These are phyloP conservation scores for Calephelis virginiensis DNA, from an alignment of 1,140 invertebrate species.

Conservation along the genomic window DNA sequence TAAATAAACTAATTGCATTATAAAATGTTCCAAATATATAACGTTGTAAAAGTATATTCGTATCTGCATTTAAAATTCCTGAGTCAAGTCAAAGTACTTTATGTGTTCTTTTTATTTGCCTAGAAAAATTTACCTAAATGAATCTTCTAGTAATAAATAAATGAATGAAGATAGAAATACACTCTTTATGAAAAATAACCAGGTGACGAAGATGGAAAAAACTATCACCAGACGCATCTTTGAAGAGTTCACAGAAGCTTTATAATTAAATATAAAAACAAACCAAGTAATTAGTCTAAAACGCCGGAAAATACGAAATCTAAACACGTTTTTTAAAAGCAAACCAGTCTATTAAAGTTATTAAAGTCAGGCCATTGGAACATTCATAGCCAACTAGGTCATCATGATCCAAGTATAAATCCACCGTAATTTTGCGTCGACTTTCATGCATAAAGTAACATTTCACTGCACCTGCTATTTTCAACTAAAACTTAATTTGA, in stretches of 20 bases:
- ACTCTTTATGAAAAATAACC: no score
- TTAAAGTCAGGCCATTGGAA: conserved; percentile 25
- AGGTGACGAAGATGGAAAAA: no score
- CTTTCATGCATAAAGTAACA: conserved; percentile 13
- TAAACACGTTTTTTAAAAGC: not conserved
- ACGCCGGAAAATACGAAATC: not conserved
- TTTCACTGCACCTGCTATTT: conserved; percentile 16
- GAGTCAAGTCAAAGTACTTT: no score
- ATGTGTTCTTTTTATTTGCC: no score
- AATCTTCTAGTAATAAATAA: no score
- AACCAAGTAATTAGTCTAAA: conserved; percentile 2
- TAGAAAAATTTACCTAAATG: no score
- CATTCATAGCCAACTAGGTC: conserved; percentile 30
- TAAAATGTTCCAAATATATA: no score
- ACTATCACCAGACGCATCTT: no score
- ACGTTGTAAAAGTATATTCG: no score
- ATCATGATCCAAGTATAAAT: conserved; percentile 21
- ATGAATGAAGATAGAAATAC: no score
- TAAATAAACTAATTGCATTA: no score
- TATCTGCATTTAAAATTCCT: no score
- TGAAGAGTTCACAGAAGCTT: not conserved
- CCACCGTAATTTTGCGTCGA: conserved; percentile 17
- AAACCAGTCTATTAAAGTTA: conserved; percentile 21
- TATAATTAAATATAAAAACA: not conserved
- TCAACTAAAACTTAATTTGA: not conserved